Conservation (phyloP, 1,140 invertebrate genomes). For the Pissodes strobi region DNA sequence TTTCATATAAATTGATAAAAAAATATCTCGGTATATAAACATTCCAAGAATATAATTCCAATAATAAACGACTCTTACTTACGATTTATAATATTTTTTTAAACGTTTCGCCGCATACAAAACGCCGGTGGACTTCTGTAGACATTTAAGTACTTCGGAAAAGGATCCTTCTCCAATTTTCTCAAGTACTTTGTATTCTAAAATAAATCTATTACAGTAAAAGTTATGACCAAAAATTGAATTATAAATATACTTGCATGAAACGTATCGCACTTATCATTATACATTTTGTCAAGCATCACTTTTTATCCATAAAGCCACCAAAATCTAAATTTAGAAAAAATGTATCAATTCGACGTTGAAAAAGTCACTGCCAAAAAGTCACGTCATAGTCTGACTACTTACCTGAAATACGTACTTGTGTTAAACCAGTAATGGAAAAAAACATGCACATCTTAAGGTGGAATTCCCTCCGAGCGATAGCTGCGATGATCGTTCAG, state of each 20-base stretch:
- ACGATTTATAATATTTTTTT: slow-evolving; percentile 63
- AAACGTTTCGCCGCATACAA: slow-evolving; percentile 68
- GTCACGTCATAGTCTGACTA: no score
- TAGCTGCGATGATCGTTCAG: no score
- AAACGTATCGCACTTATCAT: slow-evolving; percentile 6
- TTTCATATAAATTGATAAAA: no score
- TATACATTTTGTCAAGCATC: slow-evolving; percentile 5
- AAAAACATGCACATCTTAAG: no score
- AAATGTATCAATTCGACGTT: background rate
- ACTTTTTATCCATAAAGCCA: background rate
- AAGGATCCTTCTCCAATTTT: slow-evolving; percentile 71
- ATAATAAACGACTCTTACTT: no score
- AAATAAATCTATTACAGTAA: slow-evolving; percentile 10
- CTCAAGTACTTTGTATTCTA: slow-evolving; percentile 63
- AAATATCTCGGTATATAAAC: no score
- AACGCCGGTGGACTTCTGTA: slow-evolving; percentile 60
- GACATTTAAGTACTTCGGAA: slow-evolving; percentile 71
- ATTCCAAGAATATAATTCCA: no score
- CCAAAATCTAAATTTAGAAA: background rate
- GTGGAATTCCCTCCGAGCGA: no score
- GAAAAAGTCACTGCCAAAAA: slow-evolving; percentile 1
- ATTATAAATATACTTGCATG: slow-evolving; percentile 6
- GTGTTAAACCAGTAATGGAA: no score
- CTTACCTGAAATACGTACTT: no score
- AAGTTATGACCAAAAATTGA: background rate